Base-by-base conservation (phyloP, 2,797 vertebrate species). In the Meriones psammophilus region DNA sequence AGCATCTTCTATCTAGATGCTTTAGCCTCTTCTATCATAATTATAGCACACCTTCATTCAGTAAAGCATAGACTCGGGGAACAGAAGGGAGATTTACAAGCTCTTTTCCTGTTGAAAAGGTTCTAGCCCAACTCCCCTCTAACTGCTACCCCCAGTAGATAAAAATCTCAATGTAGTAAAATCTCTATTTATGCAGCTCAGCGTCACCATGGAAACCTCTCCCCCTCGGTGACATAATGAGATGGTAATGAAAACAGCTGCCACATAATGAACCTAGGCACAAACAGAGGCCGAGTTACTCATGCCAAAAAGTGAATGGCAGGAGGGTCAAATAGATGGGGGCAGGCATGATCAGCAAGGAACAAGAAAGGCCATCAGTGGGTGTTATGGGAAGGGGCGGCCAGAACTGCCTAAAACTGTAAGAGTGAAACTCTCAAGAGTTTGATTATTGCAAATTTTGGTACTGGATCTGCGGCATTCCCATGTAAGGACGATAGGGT, bases 181-280 rank as follows among this genome's bases (percentile, higher is more conserved):
- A 93, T 96, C 93, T 94, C 92, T 96, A 84, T 92, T 96, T 95
- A 89, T 71, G 78, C 96, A 94, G 56, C 94, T 95, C 93, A 92
- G 66, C n/a, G 94, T 98, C 94, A 95, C 97, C 97, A 97, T 98
- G 97, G 97, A 98, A 98, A 98, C 96, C 86, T 97, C 89, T 96
- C 93, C 97, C 96, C 94, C 86, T 97, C 93, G 78, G 94, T 84
- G 96, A 98, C 96, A 97, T 97, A 98, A 97, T 97, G 94, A 98
- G 94, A 98, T 98, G 97, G 83, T 97, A 96, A 98, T 96, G 95
- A 96, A 98, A 97, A 97, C 96, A 97, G 96, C 96, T 97, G 97
- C 96, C 94, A 97, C 50, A 93, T 96, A 96, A 93, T 92, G 94
- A 96, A 94, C 95, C 93, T 89, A 97, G 95, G 95, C 96, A 94